Base-by-base conservation (phyloP, 2,113 vertebrate species). In the Zosterops lateralis region DNA sequence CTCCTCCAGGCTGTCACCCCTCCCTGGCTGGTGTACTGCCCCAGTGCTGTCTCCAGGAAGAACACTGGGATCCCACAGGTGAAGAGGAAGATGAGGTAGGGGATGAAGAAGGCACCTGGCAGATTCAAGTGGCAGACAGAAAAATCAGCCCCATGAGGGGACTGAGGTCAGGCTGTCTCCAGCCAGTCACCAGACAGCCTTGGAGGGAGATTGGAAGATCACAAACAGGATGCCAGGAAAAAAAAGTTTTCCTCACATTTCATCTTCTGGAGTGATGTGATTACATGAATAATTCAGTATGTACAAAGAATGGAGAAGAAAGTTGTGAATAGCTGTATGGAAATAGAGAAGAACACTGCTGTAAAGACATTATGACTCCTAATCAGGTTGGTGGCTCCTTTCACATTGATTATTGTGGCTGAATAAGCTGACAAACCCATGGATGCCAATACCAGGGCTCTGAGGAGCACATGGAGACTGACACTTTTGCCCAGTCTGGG, bases 61-160 rank as follows among this genome's bases (percentile, higher is more conserved):
- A 99, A 99, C 70, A 99, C 96, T 0, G 99, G 99, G 64, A 99
- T 98, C 31, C 99, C 99, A 5, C 99, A 99, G 86, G 98, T 98
- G 90, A 99, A 98, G 72, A 99, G 98, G 96, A 99, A 99, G 94
- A 99, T 98, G 96, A 99, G 96, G 96, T 99, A 99, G 34, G 99
- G 99, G 91, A 99, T 99, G 93, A 99, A 98, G 97, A 99, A 99
- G 5, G 99, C 99, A 96, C 99, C 99, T 99, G 95, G 38, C 44
- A 86, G 61, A 74, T 93, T 87, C 53, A 94, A 89, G 75, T 1
- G 7, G 21, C 10, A 78, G 31, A 95, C 0, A 86, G 42, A 47
- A 61, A 68, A 86, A 61, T 86, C 67, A 97, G 73, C 19, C 22
- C 44, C 4, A 3, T 18, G 48, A n/a, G 10, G 9, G 61, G 38